A percentile compares a stretch with the other conserved stretches of the same genome.
phyloP scores from a whole-genome alignment of 1,140 invertebrate species.

The Leptoteleia sp. region DNA sequence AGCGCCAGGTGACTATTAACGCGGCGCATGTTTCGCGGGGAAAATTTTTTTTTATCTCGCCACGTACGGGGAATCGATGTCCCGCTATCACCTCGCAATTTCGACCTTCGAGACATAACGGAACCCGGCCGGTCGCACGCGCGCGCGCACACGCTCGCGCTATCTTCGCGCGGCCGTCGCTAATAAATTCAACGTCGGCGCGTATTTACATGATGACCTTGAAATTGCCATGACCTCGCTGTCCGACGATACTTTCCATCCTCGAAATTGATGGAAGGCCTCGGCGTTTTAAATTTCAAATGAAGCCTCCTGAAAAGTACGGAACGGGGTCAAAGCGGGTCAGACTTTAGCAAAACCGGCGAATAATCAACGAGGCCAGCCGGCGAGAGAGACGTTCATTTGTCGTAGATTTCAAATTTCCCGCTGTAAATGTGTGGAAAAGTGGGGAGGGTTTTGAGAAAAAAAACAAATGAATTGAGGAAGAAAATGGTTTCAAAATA shows the following conservation, averaged over 20 bases:
- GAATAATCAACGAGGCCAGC: not conserved
- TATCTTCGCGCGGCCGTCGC: slow-evolving; percentile 45
- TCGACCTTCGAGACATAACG: slow-evolving; percentile 66
- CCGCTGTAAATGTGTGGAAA: too few species aligned
- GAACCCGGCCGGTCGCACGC: slow-evolving; percentile 37
- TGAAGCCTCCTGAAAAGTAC: slow-evolving; percentile 14
- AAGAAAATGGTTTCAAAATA: too few species aligned
- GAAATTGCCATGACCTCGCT: slow-evolving; percentile 58
- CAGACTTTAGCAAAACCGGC: slow-evolving; percentile 6
- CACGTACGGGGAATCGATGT: slow-evolving; percentile 55
- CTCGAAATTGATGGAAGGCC: slow-evolving; percentile 40
- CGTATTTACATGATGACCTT: slow-evolving; percentile 63
- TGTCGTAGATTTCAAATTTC: too few species aligned
- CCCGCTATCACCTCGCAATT: slow-evolving; percentile 64
- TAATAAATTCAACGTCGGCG: slow-evolving; percentile 57
- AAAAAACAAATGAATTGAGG: too few species aligned
- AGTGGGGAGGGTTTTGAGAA: too few species aligned
- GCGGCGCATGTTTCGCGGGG: slow-evolving; percentile 16
- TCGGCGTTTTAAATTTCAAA: slow-evolving; percentile 40
- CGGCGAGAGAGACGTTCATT: too few species aligned
- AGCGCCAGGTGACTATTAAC: slow-evolving; percentile 35
- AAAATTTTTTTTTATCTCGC: slow-evolving; percentile 45
- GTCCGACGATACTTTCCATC: slow-evolving; percentile 23
- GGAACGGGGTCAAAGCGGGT: slow-evolving; percentile 16
- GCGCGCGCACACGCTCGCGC: too few species aligned